Evolutionary conservation across 2,888 invertebrate genomes (phyloP).

Genomic region (Trilocha varians): DNA sequence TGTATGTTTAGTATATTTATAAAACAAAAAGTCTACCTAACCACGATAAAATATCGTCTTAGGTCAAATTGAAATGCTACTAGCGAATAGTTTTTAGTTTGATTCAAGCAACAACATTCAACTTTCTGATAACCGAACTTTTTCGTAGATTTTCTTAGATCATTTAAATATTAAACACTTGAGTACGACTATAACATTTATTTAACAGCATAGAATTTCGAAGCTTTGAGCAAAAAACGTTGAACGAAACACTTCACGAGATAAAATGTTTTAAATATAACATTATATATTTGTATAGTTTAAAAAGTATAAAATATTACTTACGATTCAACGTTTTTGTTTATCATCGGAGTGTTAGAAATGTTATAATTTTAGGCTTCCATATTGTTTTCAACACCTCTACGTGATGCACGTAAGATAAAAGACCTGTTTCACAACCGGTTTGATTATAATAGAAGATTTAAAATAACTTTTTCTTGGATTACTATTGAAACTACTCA

Average conservation of each 20-base stretch:
- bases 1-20: too few relatives aligned
- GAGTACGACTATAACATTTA: conserved; percentile 5
- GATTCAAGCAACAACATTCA: too few relatives aligned
- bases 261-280: conserved; percentile 18
- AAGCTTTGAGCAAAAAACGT: conserved; percentile 53
- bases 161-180: conserved; percentile 17
- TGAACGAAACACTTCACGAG: conserved; percentile 27
- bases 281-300: conserved; percentile 23
- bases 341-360: conserved; percentile 32
- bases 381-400: conserved; percentile 40
- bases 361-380: conserved; percentile 42
- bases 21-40: too few relatives aligned
- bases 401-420: conserved; percentile 25
- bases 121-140: too few relatives aligned
- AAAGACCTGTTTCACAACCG: conserved; percentile 27
- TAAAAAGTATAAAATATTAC: conserved; percentile 51
- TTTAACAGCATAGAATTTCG: conserved; percentile 14
- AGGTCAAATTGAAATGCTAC: too few relatives aligned
- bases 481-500: conserved; percentile 11
- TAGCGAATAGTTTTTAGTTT: too few relatives aligned
- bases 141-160: too few relatives aligned
- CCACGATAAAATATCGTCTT: too few relatives aligned
- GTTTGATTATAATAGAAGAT: conserved; percentile 11
- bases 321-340: conserved; percentile 35
- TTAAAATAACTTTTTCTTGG: conserved; percentile 9